A percentile compares a stretch with the other conserved stretches of the same genome.
Evolutionary conservation across 2,797 vertebrate species (phyloP).

Genomic region (Apodemus agrarius): DNA sequence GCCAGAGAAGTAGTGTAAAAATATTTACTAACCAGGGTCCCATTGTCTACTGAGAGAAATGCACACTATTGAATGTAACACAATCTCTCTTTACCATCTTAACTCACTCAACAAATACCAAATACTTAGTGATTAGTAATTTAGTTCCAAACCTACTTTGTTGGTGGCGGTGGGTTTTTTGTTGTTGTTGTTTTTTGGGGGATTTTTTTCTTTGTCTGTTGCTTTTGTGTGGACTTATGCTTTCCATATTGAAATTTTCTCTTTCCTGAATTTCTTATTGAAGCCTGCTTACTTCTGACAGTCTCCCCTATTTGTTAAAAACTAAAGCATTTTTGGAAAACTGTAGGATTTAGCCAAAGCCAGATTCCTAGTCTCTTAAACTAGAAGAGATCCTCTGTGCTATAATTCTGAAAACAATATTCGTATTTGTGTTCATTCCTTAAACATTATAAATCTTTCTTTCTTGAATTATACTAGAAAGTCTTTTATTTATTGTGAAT

Average conservation of each 20-base stretch:
- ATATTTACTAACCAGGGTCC: not conserved
- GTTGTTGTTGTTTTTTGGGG: too few species aligned
- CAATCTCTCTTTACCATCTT: not conserved
- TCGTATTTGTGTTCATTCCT: not conserved
- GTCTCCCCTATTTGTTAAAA: not conserved
- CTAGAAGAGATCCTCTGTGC: not conserved
- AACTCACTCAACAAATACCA: conserved; percentile 17
- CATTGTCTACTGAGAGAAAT: not conserved
- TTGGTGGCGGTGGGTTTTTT: not conserved
- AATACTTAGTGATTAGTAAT: not conserved
- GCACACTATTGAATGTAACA: not conserved
- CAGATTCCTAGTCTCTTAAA: not conserved
- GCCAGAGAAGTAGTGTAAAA: not conserved
- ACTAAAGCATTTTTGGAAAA: not conserved
- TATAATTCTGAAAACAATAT: conserved; percentile 28
- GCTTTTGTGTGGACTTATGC: not conserved
- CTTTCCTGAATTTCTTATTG: not conserved
- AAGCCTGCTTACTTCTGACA: not conserved
- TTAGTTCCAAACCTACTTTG: not conserved
- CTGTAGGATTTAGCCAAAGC: not conserved
- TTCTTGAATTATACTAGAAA: not conserved
- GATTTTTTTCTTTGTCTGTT: not conserved
- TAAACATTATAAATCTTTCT: not conserved
- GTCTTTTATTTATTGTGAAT: not conserved
- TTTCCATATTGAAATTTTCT: not conserved